A percentile compares a stretch with the other conserved stretches of the same genome.
phyloP scores from a whole-genome alignment of 2,888 invertebrate genomes.

The Drosophila phalerata region DNA sequence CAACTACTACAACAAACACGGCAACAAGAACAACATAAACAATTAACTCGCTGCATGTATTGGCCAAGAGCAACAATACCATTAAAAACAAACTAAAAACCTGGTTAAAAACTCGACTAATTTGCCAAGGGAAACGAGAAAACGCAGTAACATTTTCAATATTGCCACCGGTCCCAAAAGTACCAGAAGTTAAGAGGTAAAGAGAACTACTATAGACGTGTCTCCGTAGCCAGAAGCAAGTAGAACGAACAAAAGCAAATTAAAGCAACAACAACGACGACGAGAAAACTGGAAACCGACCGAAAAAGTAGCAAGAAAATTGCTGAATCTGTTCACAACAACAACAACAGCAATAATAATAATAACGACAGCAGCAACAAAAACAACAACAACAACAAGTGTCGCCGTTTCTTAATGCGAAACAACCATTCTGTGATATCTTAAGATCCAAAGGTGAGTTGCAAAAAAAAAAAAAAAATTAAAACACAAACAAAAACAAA shows the following conservation, averaged over 20 bases:
- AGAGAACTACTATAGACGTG: neutral
- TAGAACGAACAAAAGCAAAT: conserved; percentile 43
- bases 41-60: conserved; percentile 37
- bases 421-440: conserved; percentile 78
- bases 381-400: conserved; percentile 44
- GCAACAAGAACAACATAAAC: conserved; percentile 22
- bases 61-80: conserved; percentile 43
- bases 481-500: conserved; percentile 11
- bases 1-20: conserved; percentile 41
- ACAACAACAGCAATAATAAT: conserved; percentile 19
- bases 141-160: conserved; percentile 32
- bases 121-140: conserved; percentile 39
- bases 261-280: conserved; percentile 26
- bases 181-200: neutral
- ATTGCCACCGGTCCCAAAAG: conserved; percentile 24
- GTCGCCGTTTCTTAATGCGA: conserved; percentile 60
- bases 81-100: conserved; percentile 30
- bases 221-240: conserved; percentile 35
- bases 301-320: conserved; percentile 35
- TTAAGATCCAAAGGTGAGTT: conserved; percentile 79
- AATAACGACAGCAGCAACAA: conserved; percentile 18
- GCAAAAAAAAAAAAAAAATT: conserved; percentile 15
- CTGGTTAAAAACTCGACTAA: conserved; percentile 33
- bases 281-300: conserved; percentile 23
- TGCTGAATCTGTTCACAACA: conserved; percentile 26